phyloP scores from a whole-genome alignment of 2,113 vertebrate species.

The Labeo catla region DNA sequence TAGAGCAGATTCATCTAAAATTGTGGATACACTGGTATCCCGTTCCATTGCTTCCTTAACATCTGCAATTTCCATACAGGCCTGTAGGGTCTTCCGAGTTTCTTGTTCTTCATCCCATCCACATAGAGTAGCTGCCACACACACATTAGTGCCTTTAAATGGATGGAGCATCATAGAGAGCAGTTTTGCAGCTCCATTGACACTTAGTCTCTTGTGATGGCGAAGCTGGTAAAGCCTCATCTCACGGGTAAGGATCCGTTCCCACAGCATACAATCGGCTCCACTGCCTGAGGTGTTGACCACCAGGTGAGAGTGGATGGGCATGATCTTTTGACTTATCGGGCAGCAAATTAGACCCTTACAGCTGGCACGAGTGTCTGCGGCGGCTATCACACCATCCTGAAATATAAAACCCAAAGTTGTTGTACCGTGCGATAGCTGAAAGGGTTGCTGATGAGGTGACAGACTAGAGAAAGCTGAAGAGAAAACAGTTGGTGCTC shows the following conservation, averaged over 20 bases:
- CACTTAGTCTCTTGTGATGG: conserved; percentile 73
- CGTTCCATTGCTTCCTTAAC: not conserved
- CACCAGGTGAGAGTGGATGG: conserved; percentile 81
- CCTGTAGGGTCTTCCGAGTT: not conserved
- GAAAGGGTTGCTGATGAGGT: conserved; percentile 65
- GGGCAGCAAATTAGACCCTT: conserved; percentile 77
- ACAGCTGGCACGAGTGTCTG: conserved; percentile 83
- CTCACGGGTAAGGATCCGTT: conserved; percentile 76
- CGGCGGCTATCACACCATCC: conserved; percentile 82
- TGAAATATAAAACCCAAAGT: conserved; percentile 83
- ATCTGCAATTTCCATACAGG: not conserved
- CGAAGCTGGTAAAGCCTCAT: conserved; percentile 78
- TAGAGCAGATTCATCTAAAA: not conserved
- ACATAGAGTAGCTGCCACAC: conserved; percentile 83
- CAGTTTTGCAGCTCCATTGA: conserved; percentile 79
- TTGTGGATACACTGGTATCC: not conserved
- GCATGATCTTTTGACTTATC: conserved; percentile 75
- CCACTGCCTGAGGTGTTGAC: conserved; percentile 83
- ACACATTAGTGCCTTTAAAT: conserved; percentile 81
- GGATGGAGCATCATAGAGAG: conserved; percentile 78
- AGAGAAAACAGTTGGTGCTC: not conserved
- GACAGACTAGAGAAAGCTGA: conserved; percentile 7
- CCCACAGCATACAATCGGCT: conserved; percentile 81
- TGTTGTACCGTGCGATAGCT: conserved; percentile 80
- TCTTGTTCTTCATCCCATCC: conserved; percentile 76